Evolutionary conservation across 2,888 invertebrate species (phyloP).

Genomic region (Sericinus montela): DNA sequence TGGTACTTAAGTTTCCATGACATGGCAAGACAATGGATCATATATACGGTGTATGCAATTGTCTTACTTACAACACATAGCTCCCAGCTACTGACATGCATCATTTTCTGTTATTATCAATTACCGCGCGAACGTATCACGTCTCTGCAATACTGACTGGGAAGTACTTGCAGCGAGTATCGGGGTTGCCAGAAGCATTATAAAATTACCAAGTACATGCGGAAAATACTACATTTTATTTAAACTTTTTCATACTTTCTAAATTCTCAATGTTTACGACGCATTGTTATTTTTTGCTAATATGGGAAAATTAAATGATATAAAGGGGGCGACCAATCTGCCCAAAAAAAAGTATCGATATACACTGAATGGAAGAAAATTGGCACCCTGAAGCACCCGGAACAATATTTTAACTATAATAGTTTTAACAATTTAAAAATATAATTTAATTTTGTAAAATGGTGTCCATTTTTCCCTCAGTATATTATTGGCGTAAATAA

Average conservation of each 20-base stretch:
- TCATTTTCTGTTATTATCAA: conserved; percentile 75
- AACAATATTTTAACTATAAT: too few relatives aligned
- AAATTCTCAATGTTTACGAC: conserved; percentile 7
- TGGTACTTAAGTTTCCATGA: conserved; percentile 17
- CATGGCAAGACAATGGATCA: conserved; percentile 36
- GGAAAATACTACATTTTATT: conserved; percentile 25
- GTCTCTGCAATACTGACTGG: conserved; percentile 43
- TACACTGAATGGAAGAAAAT: too few relatives aligned
- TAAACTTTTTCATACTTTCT: conserved; percentile 20
- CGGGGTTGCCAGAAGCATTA: conserved; percentile 45
- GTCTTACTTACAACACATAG: conserved; percentile 50
- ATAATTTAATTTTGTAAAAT: too few relatives aligned
- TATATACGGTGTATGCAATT: conserved; percentile 43
- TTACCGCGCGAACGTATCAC: conserved; percentile 55
- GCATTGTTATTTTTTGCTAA: conserved; percentile 10
- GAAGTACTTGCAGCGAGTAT: conserved; percentile 40
- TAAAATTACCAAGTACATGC: conserved; percentile 31
- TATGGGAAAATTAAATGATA: too few relatives aligned
- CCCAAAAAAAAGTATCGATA: too few relatives aligned
- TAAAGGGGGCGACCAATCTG: too few relatives aligned
- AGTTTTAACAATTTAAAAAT: too few relatives aligned
- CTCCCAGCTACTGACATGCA: conserved; percentile 73
- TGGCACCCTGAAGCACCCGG: too few relatives aligned
- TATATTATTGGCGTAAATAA: too few relatives aligned
- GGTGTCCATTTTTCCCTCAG: too few relatives aligned